phyloP scores from a whole-genome alignment of 2,113 vertebrate species.

The Brachypodius melanocephalos region DNA sequence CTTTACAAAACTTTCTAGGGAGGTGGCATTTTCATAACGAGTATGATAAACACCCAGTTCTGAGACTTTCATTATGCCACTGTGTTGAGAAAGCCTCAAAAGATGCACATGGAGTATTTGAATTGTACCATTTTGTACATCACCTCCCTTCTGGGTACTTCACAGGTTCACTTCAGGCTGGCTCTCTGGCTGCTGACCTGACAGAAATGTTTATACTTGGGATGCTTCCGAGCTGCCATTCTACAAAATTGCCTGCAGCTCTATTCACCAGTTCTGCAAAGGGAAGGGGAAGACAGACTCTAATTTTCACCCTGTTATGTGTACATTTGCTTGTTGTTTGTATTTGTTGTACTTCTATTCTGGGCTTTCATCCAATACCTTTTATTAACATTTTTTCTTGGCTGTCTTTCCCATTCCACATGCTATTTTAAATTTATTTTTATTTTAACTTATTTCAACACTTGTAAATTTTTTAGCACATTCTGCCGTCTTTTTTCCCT shows the following conservation, averaged over 20 bases:
- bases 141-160: not conserved
- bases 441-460: conserved; percentile 4
- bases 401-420: conserved; percentile 11
- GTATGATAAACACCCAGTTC: not conserved
- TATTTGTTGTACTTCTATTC: conserved; percentile 41
- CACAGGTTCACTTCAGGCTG: not conserved
- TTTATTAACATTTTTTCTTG: conserved; percentile 52
- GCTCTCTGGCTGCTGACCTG: not conserved
- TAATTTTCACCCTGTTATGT: conserved; percentile 29
- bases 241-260: not conserved
- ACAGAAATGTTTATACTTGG: not conserved
- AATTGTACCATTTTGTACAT: not conserved
- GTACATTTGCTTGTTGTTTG: conserved; percentile 29
- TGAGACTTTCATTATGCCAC: not conserved
- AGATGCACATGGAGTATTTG: not conserved
- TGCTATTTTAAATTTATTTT: conserved; percentile 2
- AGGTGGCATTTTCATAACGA: not conserved
- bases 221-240: not conserved
- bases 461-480: not conserved
- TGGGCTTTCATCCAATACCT: conserved; percentile 49
- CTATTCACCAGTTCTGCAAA: not conserved
- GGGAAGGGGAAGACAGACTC: not conserved
- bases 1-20: not conserved
- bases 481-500: not conserved
- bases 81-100: not conserved